Percentiles rank a stretch among this genome's conserved stretches.
Conservation (phyloP, 2,888 invertebrate genomes). For the Lysandra bellargus region DNA sequence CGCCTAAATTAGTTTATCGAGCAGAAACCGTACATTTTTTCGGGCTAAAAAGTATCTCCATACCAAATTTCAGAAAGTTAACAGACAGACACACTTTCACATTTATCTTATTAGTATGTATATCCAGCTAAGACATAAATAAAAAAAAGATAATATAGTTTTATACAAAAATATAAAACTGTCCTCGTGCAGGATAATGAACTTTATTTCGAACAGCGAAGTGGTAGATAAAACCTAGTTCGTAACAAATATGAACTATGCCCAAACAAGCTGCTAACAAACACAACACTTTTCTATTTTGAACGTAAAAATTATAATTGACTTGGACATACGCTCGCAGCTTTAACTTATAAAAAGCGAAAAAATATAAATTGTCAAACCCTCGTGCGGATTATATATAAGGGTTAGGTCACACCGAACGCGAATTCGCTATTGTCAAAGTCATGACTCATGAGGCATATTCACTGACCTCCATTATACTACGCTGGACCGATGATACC, state of each 20-base stretch:
- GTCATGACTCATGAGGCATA: not conserved
- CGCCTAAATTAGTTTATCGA: too few relatives aligned
- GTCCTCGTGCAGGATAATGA: not conserved
- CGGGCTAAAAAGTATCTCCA: too few relatives aligned
- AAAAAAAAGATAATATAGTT: too few relatives aligned
- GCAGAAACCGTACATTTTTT: too few relatives aligned
- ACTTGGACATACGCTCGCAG: not conserved
- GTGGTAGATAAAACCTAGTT: not conserved
- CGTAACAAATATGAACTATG: not conserved
- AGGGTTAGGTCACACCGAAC: not conserved
- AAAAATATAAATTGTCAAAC: not conserved
- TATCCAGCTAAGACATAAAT: too few relatives aligned
- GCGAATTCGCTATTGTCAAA: not conserved
- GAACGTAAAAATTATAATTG: not conserved
- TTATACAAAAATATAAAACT: not conserved
- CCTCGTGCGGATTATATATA: not conserved
- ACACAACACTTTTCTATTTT: not conserved
- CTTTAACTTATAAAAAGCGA: not conserved
- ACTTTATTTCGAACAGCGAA: not conserved
- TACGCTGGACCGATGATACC: too few relatives aligned
- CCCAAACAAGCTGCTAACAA: conserved; percentile 3
- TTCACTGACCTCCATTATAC: too few relatives aligned
- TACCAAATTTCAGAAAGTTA: too few relatives aligned
- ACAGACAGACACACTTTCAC: too few relatives aligned
- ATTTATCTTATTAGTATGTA: too few relatives aligned